Percentiles rank a stretch among this genome's conserved stretches.
Conservation (phyloP, 2,113 vertebrate species). For the Hydrolagus affinis region DNA sequence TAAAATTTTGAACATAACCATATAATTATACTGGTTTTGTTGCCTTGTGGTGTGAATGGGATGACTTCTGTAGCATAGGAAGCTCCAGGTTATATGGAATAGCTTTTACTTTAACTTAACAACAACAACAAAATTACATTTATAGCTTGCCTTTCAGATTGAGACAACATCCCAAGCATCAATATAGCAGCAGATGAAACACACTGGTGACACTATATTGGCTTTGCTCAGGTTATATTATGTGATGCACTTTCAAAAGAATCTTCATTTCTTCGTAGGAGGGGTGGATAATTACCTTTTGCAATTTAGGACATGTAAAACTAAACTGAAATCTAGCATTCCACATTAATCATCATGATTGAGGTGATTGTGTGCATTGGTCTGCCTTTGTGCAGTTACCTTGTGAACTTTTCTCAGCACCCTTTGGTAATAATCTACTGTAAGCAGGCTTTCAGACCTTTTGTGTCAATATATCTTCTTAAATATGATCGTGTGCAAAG, state of each 20-base stretch:
- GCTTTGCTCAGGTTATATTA: neutral
- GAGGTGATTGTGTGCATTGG: neutral
- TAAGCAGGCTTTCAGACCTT: neutral
- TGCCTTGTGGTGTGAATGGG: no score
- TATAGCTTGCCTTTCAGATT: no score
- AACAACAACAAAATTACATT: no score
- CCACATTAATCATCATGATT: neutral
- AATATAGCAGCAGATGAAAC: no score
- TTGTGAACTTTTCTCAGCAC: neutral
- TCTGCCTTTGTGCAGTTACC: neutral
- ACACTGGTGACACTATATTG: neutral
- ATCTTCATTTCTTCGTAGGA: neutral
- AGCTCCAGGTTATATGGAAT: no score
- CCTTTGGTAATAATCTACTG: neutral
- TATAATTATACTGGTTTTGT: no score
- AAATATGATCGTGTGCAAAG: no score
- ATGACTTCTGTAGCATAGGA: no score
- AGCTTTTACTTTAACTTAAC: no score
- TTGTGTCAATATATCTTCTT: no score
- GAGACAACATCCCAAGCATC: no score
- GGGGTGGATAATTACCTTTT: neutral
- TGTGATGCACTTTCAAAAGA: neutral
- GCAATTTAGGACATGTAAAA: neutral
- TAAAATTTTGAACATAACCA: no score
- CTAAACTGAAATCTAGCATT: neutral